Evolutionary conservation across 1,140 invertebrate species (phyloP), one percentile per base, ranked within the genome.

Genomic region (Parasteatoda tepidariorum): DNA sequence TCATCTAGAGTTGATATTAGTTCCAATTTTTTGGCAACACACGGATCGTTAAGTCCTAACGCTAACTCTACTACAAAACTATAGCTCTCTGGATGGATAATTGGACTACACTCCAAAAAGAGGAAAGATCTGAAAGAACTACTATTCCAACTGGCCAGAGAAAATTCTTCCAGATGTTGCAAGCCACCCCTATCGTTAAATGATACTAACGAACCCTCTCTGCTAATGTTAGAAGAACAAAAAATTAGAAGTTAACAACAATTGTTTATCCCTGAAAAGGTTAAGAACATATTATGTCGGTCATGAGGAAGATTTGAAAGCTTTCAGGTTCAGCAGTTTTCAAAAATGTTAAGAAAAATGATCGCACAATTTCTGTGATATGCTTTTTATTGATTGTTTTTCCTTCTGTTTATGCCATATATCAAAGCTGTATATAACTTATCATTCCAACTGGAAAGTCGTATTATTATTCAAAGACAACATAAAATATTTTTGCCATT

Each of bases 1-100:
- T 24, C 74, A 78, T 78, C 74, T 30, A 64, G 74, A 66, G 59
- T 78, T 78, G 61, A 78, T 78, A 78, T 78, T 66, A 75, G 74
- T 64, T 78, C 74, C 59, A 78, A 66, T 78, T 78, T 48, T 78
- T 66, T 78, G 61, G 74, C 74, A 78, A 28, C 57, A 59, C 30
- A 75, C 71, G 71, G 71, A 41, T 78, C 74, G 74, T 66, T 78
- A 64, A 78, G 61, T 61, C 30, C 74, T 66, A 31, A 38, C 57
- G 59, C 54, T 59, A 75, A 75, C 57, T 75, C 30, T n/a, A 26
- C 26, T 38, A 24, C 31, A 33, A 54, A 57, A 38, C 11, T 3
- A 15, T 9, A 22, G n/a, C 6, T 11, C 28, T 57, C 33, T 41
- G n/a, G 66, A 38, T 41, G 34, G 66, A 68, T 68, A 68, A 68